These are phyloP conservation scores for Nixonia krombeini DNA, from an alignment of 1,140 invertebrate genomes.

Conservation along the genomic window DNA sequence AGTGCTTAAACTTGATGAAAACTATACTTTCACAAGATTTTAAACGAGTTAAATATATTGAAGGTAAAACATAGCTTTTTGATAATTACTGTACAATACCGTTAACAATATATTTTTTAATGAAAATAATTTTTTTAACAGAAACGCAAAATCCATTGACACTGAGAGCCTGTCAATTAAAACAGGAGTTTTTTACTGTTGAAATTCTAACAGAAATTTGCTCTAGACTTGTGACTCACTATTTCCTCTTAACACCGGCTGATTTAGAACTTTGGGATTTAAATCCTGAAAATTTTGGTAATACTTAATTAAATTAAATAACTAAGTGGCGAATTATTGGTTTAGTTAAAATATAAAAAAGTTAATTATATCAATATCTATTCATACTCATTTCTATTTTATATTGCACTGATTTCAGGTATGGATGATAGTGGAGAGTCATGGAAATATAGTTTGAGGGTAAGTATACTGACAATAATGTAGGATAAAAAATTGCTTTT, in stretches of 20 bases:
- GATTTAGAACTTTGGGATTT: slow-evolving; percentile 92
- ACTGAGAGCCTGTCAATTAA: slow-evolving; percentile 79
- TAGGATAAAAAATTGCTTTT: background rate
- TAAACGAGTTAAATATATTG: slow-evolving; percentile 75
- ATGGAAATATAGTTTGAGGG: slow-evolving; percentile 92
- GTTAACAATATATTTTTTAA: no score
- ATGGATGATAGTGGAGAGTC: slow-evolving; percentile 90
- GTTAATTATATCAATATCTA: no score
- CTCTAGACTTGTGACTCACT: slow-evolving; percentile 86
- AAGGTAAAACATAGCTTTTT: slow-evolving; percentile 67
- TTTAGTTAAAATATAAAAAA: no score
- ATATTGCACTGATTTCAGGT: slow-evolving; percentile 65
- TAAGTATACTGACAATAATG: slow-evolving; percentile 70
- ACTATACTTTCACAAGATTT: slow-evolving; percentile 83
- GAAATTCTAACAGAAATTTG: slow-evolving; percentile 84
- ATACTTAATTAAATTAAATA: slow-evolving; percentile 15
- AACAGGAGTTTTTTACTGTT: slow-evolving; percentile 79
- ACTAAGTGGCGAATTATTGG: no score
- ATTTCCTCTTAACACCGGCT: slow-evolving; percentile 87
- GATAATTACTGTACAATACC: no score
- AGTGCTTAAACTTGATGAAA: slow-evolving; percentile 91
- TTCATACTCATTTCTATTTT: no score
- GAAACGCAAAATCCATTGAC: slow-evolving; percentile 71
- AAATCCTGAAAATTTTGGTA: slow-evolving; percentile 91
- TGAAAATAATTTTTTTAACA: slow-evolving; percentile 48